Base-by-base conservation (phyloP, 2,797 vertebrate genomes). In the Manis crassicaudata region DNA sequence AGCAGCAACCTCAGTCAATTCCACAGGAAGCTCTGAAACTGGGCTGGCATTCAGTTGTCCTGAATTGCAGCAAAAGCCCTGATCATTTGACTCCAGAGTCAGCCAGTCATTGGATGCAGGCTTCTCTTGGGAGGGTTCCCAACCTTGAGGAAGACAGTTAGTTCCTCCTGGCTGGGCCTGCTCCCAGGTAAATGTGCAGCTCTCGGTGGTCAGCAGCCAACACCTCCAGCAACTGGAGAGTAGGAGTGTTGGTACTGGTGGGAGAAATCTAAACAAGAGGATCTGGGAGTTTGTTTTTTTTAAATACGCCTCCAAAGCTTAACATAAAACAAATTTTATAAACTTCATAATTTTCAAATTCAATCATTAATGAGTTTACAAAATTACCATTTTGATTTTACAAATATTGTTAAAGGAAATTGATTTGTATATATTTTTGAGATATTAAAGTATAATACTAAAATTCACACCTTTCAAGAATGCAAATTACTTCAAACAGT, bases 391-490 rank as follows among this genome's bases (percentile, higher is more conserved):
- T 65, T 90, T 72, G 7, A 43, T 77, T 94, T 62, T 62, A 13
- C 79, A 63, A 76, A 67, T 68, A 88, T 27, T 83, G 77, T 82
- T 18, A 0, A 90, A 90, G 14, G 25, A 94, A 76, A 63, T 40
- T 88, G 1, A 1, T 37, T 75, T 23, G 76, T 65, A 4, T 58
- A 20, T 17, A 46, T 92, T 90, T 76, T 60, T 82, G 2, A 97
- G 8, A 94, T 85, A 72, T 4, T 13, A 94, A 92, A 32, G 52
- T 46, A 88, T 16, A 86, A 56, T 92, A 90, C 88, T 95, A 95
- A 97, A 81, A 93, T 94, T 83, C n/a, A 93, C 0, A 76, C 7
- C 17, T 90, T 58, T 50, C 13, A 73, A 50, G 21, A n/a, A 92
- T 3, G 0, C 0, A 82, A 97, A 97, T 82, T 46, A 67, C 92